Evolutionary conservation across 2,888 invertebrate species (phyloP), one percentile per base, ranked within the genome.

Genomic region (Brachyptera risi): DNA sequence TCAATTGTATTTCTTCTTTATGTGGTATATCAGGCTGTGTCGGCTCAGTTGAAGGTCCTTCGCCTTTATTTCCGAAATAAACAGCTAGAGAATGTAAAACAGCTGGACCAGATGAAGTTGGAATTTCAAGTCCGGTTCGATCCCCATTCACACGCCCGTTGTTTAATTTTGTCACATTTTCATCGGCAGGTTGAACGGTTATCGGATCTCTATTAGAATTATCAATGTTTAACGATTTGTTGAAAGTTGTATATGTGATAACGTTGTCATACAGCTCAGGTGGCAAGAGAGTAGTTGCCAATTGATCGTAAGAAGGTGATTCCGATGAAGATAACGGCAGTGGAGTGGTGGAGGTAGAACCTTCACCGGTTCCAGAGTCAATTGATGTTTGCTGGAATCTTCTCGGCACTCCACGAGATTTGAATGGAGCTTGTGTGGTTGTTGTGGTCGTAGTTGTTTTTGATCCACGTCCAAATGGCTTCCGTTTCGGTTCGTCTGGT

Each of bases 71-170:
- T 1, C 90, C 90, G 71, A 90, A 91, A 70, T 91, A 92, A 66
- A 88, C 82, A 1, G 91, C 90, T 47, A 92, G 72, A 0, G 90
- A 87, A 67, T 89, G 88, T 11, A 90, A 76, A 0, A 89, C 87
- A 71, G 88, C 87, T 0, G 90, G 89, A 0, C 89, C 88, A 0
- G 87, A 82, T 0, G 89, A 88, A 15, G 86, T 84, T 1, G 88
- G 87, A 7, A 87, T 82, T 4, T 84, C 78, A n/a, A 87, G 74
- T 2, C 86, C 88, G 35, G 81, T 79, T 63, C 86, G 59, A 27
- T 56, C 60, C 19, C 59, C 59, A 21, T 47, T 31, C 0, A 47
- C 37, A 37, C 23, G 49, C 23, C 13, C 13, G 15, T 15, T 27
- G 3, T 35, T 15, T 4, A 15, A 19, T n/a, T 38, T 4, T 1